Percentiles rank a stretch among this genome's conserved stretches.
These are phyloP conservation scores for Dinoponera quadriceps DNA, from an alignment of 1,140 invertebrate genomes.

Conservation along the genomic window DNA sequence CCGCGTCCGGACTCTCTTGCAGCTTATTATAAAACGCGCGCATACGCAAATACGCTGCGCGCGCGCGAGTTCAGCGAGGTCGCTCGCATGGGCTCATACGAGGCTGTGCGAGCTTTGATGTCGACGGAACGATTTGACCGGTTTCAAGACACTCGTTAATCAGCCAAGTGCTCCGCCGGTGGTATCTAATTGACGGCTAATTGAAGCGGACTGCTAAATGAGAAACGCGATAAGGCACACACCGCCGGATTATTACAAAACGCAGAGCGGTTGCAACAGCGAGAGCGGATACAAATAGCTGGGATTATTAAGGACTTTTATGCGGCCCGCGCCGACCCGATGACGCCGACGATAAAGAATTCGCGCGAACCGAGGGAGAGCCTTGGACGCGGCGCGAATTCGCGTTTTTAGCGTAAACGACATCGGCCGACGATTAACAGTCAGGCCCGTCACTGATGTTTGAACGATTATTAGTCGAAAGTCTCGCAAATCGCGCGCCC, in stretches of 20 bases:
- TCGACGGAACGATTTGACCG: slow-evolving; percentile 74
- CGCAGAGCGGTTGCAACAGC: slow-evolving; percentile 56
- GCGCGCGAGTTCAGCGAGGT: slow-evolving; percentile 62
- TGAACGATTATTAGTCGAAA: slow-evolving; percentile 9
- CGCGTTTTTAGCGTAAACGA: slow-evolving; percentile 10
- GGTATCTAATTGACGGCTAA: slow-evolving; percentile 76
- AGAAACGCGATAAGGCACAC: slow-evolving; percentile 74
- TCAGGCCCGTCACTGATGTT: not conserved
- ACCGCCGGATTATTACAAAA: slow-evolving; percentile 70
- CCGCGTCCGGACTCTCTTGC: not conserved
- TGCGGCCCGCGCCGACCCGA: slow-evolving; percentile 18
- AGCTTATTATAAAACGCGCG: slow-evolving; percentile 38
- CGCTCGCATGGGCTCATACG: slow-evolving; percentile 46
- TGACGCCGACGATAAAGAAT: slow-evolving; percentile 57
- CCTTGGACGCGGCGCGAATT: slow-evolving; percentile 12
- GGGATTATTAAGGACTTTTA: slow-evolving; percentile 44
- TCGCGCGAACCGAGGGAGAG: not conserved
- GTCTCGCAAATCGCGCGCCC: slow-evolving; percentile 10
- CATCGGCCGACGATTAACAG: slow-evolving; percentile 3
- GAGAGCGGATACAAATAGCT: slow-evolving; percentile 58
- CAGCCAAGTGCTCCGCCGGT: slow-evolving; percentile 62
- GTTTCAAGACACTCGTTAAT: slow-evolving; percentile 71
- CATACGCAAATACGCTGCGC: slow-evolving; percentile 10
- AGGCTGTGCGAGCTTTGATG: slow-evolving; percentile 61
- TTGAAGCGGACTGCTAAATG: slow-evolving; percentile 74